Base-by-base conservation (phyloP, 2,888 invertebrate species). In the Bellardia pandia region DNA sequence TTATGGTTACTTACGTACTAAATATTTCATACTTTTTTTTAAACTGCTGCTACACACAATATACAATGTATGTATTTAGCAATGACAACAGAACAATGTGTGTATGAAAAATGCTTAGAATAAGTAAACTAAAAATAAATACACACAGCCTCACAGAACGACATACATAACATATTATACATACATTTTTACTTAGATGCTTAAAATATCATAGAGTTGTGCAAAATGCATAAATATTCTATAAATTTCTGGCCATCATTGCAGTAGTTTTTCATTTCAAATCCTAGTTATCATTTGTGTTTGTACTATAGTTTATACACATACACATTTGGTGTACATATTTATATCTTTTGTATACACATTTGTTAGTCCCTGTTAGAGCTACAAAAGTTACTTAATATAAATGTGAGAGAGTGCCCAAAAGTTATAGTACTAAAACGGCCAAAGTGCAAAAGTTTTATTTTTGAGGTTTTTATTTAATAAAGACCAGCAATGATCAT, bases 171-270 rank as follows among this genome's bases (percentile, higher is more conserved):
- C 16, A 56, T 42, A 11, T 23, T 40, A 3, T 30, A n/a, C 53
- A 71, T 14, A 72, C 48, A 81, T 23, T 58, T n/a, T 37, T 37
- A 42, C 40, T 23, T 53, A 48, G 16, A 16, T 60, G 42, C 48
- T 74, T 68, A 56, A 75, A 64, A 64, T 56, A 23, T 13, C 23
- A 79, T 8, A 45, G 14, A 56, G 33, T 51, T 85, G 14, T 45
- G 51, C 69, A 77, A 76, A 75, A 75, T 85, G 74, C 85, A 87
- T 75, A 85, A 87, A 87, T 87, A 69, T 85, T 87, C 77, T 77
- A 87, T 84, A 84, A 84, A 74, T 81, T 87, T 76, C 68, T 81
- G 84, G 80, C 23, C 72, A 86, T 76, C 72, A 66, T 77, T 45
- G 53, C 23, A 62, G 62, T 75, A 74, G 40, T 84, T 75, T 77